Evolutionary conservation across 2,797 vertebrate species (phyloP), one percentile per base, ranked within the genome.

Genomic region (Nyctalus aviator): DNA sequence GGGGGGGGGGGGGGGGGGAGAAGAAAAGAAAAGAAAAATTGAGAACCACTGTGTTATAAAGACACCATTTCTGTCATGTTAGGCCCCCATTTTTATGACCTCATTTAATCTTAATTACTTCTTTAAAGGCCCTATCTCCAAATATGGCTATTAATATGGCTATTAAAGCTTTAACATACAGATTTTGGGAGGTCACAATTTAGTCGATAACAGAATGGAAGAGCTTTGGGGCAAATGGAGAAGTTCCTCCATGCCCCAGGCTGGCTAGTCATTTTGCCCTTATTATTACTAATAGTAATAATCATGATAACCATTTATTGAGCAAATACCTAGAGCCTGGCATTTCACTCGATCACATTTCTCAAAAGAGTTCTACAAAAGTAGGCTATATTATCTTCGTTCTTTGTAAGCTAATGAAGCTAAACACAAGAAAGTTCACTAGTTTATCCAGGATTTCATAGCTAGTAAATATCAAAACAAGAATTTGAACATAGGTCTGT

Each of bases 31-130:
- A n/a, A 50, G 50, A 7, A 50, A 50, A 15, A 17, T 50, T 50
- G 50, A 41, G 6, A 50, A 50, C 48, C 14, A 50, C 48, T 17
- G 48, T 50, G 48, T 50, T 57, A 50, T 27, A 69, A 84, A 12
- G 44, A 48, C 55, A 91, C 44, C 5, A 46, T 68, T 84, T 41
- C 44, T 50, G 15, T 37, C 86, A 50, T 12, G 73, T 76, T 41
- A 95, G 11, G 25, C 6, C 8, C 35, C 15, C 12, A 69, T n/a
- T 0, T 23, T 93, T 41, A 72, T n/a, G 17, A 79, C 17, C 9
- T 59, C 25, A 27, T 68, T 59, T 88, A 88, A 76, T 14, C 62
- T 35, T 93, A 79, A 66, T 92, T 77, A 95, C 2, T 2, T 93
- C 57, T 2, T n/a, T 59, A 50, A 69, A 88, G 18, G 8, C 27